Conservation (phyloP, 2,888 invertebrate species). For the Xiphydria camelus region DNA sequence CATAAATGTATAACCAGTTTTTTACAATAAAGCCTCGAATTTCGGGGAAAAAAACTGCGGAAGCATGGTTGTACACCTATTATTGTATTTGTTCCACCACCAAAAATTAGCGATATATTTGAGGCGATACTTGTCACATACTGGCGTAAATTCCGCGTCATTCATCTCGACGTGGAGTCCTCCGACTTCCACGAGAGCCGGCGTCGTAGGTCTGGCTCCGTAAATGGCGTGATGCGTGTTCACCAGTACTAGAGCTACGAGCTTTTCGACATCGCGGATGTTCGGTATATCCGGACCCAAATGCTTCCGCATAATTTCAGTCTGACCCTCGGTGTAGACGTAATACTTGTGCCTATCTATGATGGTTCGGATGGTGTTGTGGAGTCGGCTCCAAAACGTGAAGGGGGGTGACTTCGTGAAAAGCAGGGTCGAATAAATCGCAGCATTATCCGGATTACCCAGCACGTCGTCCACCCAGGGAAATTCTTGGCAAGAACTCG, state of each 20-base stretch:
- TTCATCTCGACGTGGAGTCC: conserved; percentile 59
- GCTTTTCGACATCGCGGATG: conserved; percentile 54
- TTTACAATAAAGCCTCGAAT: no score
- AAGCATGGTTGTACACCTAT: no score
- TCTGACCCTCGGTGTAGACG: conserved; percentile 22
- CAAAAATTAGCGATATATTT: no score
- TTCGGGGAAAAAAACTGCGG: no score
- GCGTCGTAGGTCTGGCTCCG: conserved; percentile 56
- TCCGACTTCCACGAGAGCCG: conserved; percentile 60
- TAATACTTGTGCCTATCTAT: conserved; percentile 8
- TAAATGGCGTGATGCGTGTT: conserved; percentile 60
- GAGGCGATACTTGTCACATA: no score
- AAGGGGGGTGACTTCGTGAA: conserved; percentile 3
- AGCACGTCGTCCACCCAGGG: conserved; percentile 25
- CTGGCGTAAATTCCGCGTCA: conserved; percentile 21
- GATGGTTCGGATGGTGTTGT: conserved; percentile 22
- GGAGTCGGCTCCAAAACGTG: conserved; percentile 32
- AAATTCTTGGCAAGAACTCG: conserved; percentile 18
- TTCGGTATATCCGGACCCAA: conserved; percentile 44
- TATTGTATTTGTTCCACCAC: no score
- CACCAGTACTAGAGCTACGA: conserved; percentile 57
- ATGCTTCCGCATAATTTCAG: conserved; percentile 29
- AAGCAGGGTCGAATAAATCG: conserved; percentile 26
- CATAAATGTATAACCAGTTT: no score
- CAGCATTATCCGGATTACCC: conserved; percentile 30